A percentile compares a stretch with the other conserved stretches of the same genome.
Conservation (phyloP, 2,797 vertebrate genomes). For the Hyperoplus lanceolatus region DNA sequence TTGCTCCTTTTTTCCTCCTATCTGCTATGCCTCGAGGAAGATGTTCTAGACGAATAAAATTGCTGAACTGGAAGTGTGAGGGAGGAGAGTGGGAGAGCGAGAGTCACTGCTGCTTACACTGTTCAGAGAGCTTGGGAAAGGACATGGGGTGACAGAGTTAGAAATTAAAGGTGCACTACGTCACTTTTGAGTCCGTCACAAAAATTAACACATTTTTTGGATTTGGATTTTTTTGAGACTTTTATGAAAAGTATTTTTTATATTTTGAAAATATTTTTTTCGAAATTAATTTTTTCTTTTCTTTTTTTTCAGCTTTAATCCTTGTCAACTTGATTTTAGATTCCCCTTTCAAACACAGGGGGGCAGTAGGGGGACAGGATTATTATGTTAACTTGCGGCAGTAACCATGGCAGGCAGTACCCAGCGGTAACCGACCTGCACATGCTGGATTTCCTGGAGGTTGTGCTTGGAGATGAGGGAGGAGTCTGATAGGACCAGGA, state of each 20-base stretch:
- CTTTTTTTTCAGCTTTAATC: too few relatives aligned
- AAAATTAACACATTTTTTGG: too few relatives aligned
- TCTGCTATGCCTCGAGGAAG: too few relatives aligned
- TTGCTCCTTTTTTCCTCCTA: too few relatives aligned
- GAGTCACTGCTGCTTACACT: slow-evolving; percentile 95
- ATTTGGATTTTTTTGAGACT: too few relatives aligned
- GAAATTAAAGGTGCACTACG: too few relatives aligned
- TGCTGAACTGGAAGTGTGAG: slow-evolving; percentile 93
- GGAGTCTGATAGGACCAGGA: slow-evolving; percentile 96
- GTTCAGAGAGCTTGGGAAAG: slow-evolving; percentile 92
- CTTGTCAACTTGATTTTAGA: not conserved
- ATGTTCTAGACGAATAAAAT: too few relatives aligned
- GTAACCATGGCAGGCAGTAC: not conserved
- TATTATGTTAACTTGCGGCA: not conserved
- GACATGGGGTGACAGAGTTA: not conserved
- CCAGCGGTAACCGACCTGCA: slow-evolving; percentile 89
- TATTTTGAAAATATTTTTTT: too few relatives aligned
- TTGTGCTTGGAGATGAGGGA: slow-evolving; percentile 95
- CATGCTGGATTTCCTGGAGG: slow-evolving; percentile 97
- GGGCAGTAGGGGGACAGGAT: slow-evolving; percentile 10
- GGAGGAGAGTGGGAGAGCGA: slow-evolving; percentile 94
- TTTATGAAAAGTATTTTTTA: too few relatives aligned
- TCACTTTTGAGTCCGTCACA: too few relatives aligned
- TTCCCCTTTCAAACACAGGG: slow-evolving; percentile 19
- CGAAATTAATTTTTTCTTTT: too few relatives aligned